These are phyloP conservation scores for Psittacula echo DNA, from an alignment of 2,797 vertebrate genomes.

Conservation along the genomic window DNA sequence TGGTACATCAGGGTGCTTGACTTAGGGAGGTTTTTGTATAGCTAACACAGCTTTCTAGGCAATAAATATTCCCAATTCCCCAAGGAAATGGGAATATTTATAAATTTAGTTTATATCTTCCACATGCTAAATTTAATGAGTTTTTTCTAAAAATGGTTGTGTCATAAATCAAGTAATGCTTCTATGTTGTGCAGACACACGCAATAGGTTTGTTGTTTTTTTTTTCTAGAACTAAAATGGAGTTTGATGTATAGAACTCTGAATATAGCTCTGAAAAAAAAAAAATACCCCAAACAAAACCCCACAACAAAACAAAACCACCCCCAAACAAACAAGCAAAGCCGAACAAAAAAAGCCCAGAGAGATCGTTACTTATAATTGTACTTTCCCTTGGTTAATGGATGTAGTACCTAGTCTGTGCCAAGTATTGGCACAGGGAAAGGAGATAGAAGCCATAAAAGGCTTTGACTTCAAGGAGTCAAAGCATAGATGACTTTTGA, in stretches of 20 bases:
- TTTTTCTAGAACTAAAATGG: background rate
- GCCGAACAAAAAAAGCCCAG: background rate
- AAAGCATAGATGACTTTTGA: background rate
- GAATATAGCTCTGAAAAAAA: background rate
- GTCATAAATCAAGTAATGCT: background rate
- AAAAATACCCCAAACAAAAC: background rate
- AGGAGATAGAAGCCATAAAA: background rate
- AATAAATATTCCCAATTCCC: background rate
- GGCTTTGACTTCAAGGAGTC: background rate
- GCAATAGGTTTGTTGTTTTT: rapidly evolving
- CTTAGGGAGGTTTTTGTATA: background rate
- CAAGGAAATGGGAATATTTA: background rate
- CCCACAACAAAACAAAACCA: background rate
- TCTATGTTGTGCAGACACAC: background rate
- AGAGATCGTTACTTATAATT: background rate
- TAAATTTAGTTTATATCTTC: background rate
- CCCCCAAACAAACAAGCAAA: background rate
- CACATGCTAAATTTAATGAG: background rate
- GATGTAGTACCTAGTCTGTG: background rate
- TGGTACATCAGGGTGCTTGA: background rate
- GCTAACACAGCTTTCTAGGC: background rate
- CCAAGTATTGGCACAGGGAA: background rate
- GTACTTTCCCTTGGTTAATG: background rate
- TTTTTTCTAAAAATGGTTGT: background rate
- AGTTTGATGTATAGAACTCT: background rate